Evolutionary conservation across 2,888 invertebrate genomes (phyloP).

Genomic region (Thera obeliscata): DNA sequence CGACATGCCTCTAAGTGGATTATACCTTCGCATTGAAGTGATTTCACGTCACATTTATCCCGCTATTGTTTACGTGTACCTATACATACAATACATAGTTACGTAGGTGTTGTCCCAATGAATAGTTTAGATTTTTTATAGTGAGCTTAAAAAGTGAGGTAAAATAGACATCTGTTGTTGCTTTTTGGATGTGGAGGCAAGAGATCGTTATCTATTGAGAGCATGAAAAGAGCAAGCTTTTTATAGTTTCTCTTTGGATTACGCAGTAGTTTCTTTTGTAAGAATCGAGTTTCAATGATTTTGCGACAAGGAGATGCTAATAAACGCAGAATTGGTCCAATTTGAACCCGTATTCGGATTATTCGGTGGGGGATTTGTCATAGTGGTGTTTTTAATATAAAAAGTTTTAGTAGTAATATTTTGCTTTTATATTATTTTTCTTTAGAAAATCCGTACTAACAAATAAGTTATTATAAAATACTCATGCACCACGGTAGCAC

Average conservation of each 20-base stretch:
- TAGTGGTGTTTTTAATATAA: not conserved
- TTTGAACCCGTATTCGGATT: conserved; percentile 4
- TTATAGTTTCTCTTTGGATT: conserved; percentile 33
- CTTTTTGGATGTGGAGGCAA: conserved; percentile 63
- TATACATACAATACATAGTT: conserved; percentile 62
- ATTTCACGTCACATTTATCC: conserved; percentile 82
- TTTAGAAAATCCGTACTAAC: not conserved
- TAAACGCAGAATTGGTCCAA: conserved; percentile 6
- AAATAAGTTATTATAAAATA: not conserved
- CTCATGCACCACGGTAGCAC: too few species aligned
- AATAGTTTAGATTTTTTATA: conserved; percentile 73
- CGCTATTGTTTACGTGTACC: conserved; percentile 56
- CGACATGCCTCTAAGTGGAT: conserved; percentile 83
- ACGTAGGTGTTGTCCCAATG: conserved; percentile 79
- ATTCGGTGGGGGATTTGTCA: not conserved
- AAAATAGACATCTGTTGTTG: conserved; percentile 73
- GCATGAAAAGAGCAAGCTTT: conserved; percentile 65
- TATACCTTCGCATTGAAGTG: conserved; percentile 68
- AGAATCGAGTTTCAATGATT: conserved; percentile 11
- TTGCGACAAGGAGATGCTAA: conserved; percentile 15
- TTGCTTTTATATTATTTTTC: not conserved
- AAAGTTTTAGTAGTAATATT: too few species aligned
- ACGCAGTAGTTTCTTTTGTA: conserved; percentile 14
- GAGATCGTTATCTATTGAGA: conserved; percentile 53
- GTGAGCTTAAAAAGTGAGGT: conserved; percentile 59